Percentiles rank a stretch among this genome's conserved stretches.
phyloP scores from a whole-genome alignment of 2,888 invertebrate species.

The Petrolisthes cinctipes region DNA sequence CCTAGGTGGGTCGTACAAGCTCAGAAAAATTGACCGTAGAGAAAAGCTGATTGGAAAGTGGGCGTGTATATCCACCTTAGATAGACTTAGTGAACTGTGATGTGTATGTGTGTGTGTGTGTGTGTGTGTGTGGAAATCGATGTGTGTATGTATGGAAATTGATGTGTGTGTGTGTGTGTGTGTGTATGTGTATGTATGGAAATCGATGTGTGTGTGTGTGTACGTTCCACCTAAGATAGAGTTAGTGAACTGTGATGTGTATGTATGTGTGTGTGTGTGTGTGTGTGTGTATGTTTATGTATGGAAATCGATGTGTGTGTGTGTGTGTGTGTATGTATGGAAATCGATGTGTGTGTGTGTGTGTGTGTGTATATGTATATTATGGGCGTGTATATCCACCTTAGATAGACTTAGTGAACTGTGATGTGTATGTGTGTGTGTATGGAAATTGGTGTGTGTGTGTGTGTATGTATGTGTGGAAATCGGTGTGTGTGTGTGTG shows the following conservation, averaged over 20 bases:
- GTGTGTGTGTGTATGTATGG: slow-evolving; percentile 38
- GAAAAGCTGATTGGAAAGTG: slow-evolving; percentile 63
- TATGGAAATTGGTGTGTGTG: no score
- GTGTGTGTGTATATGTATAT: no score
- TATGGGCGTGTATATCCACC: no score
- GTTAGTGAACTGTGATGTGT: slow-evolving; percentile 10
- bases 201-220: slow-evolving; percentile 9
- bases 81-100: slow-evolving; percentile 51
- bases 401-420: no score
- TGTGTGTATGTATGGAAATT: no score
- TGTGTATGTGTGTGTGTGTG: neutral
- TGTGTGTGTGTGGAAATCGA: no score
- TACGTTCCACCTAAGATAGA: neutral
- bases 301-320: slow-evolving; percentile 19
- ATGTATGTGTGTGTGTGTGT: neutral
- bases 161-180: no score
- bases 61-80: slow-evolving; percentile 61
- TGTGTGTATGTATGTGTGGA: no score
- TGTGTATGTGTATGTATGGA: no score
- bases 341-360: slow-evolving; percentile 30
- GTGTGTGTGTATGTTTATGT: slow-evolving; percentile 18
- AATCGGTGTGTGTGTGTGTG: no score
- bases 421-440: no score
- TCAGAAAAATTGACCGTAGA: slow-evolving; percentile 59
- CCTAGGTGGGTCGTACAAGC: slow-evolving; percentile 60